A percentile compares a stretch with the other conserved stretches of the same genome.
These are phyloP conservation scores for Siderastrea siderea DNA, from an alignment of 92 coral and sea anemone genomes.

Conservation along the genomic window DNA sequence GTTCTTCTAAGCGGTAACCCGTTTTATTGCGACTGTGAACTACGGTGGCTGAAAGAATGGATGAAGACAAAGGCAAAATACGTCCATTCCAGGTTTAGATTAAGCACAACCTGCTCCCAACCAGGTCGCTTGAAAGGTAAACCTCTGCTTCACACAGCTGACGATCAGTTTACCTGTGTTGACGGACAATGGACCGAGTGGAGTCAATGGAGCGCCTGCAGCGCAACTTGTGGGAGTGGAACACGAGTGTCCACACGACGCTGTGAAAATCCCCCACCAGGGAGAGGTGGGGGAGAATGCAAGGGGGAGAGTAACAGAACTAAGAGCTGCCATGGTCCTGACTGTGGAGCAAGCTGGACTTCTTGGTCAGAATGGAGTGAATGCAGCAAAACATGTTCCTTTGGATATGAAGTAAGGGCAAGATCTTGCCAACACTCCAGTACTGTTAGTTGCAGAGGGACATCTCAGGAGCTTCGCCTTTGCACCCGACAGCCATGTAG, in stretches of 20 bases:
- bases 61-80: conserved; percentile 65
- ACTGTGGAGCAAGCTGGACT: conserved; percentile 84
- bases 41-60: conserved; percentile 96
- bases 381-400: conserved; percentile 83
- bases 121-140: conserved; percentile 80
- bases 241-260: conserved; percentile 71
- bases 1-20: conserved; percentile 86
- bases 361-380: conserved; percentile 85
- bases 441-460: conserved; percentile 52
- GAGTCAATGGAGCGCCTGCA: conserved; percentile 85
- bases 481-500: conserved; percentile 69
- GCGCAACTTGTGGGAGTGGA: conserved; percentile 81
- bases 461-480: conserved; percentile 22
- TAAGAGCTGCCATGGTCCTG: conserved; percentile 62
- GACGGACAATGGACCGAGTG: conserved; percentile 85
- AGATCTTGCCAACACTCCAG: conserved; percentile 73
- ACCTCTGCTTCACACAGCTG: conserved; percentile 53
- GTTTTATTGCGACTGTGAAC: conserved; percentile 93
- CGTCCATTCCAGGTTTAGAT: conserved; percentile 40
- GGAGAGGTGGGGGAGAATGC: conserved; percentile 68
- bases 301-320: conserved; percentile 60
- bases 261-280: conserved; percentile 76
- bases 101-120: conserved; percentile 69
- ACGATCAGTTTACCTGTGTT: conserved; percentile 78
- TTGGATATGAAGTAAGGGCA: conserved; percentile 59